Percentiles rank a stretch among this genome's conserved stretches.
These are phyloP conservation scores for Sarcophilus harrisii DNA, from an alignment of 2,797 vertebrate species.

Conservation along the genomic window DNA sequence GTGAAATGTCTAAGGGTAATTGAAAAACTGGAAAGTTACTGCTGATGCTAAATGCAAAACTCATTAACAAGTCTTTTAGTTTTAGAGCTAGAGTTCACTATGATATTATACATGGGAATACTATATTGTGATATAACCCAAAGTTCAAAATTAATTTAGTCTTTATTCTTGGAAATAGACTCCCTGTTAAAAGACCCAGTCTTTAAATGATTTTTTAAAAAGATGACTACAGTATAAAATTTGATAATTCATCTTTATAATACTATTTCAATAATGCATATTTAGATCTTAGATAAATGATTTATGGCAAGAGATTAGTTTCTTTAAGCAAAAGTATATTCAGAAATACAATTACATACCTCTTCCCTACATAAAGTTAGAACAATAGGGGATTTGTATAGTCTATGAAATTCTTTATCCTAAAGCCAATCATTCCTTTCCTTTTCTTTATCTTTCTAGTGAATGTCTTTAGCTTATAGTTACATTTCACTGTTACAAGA, in stretches of 20 bases:
- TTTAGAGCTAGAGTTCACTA: slow-evolving; percentile 43
- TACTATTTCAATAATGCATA: neutral
- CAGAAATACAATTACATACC: neutral
- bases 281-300: slow-evolving; percentile 32
- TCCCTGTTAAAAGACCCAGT: neutral
- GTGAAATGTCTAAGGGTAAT: slow-evolving; percentile 42
- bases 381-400: neutral
- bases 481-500: neutral
- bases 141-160: slow-evolving; percentile 62
- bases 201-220: neutral
- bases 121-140: neutral
- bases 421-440: neutral
- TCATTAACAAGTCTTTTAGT: slow-evolving; percentile 45
- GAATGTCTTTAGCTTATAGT: neutral
- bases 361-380: slow-evolving; percentile 32
- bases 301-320: neutral
- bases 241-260: slow-evolving; percentile 24
- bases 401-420: neutral
- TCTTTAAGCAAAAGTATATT: slow-evolving; percentile 16
- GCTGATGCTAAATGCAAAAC: slow-evolving; percentile 60
- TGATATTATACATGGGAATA: neutral
- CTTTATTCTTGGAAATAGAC: slow-evolving; percentile 22
- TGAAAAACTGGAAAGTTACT: slow-evolving; percentile 63
- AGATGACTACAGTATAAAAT: slow-evolving; percentile 31
- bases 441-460: neutral